phyloP scores from a whole-genome alignment of 2,888 invertebrate genomes.

The Eilema griseolum region DNA sequence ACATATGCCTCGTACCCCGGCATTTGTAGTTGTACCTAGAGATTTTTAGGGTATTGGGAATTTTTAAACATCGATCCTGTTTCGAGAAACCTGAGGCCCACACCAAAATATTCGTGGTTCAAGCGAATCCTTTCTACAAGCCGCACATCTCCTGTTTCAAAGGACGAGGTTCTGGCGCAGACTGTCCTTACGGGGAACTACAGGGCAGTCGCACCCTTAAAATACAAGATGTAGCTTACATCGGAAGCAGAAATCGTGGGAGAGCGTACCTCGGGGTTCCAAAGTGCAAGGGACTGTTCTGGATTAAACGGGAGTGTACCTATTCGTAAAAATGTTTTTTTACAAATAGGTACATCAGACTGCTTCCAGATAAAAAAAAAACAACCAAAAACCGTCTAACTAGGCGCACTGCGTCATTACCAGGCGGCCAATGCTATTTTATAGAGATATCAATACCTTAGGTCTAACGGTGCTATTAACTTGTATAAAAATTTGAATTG shows the following conservation, averaged over 20 bases:
- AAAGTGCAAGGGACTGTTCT: not conserved
- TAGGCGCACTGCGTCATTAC: slow-evolving; percentile 18
- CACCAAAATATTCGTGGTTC: not conserved
- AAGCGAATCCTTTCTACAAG: not conserved
- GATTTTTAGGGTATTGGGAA: not conserved
- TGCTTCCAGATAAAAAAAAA: slow-evolving; percentile 1
- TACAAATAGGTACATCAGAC: not conserved
- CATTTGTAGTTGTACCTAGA: too few species aligned
- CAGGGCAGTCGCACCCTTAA: not conserved
- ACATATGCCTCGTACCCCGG: too few species aligned
- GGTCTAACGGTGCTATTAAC: not conserved
- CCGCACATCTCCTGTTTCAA: not conserved
- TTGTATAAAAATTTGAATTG: not conserved
- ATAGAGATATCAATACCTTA: slow-evolving; percentile 11
- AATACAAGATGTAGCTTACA: too few species aligned
- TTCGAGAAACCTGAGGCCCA: not conserved
- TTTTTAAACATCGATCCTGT: not conserved
- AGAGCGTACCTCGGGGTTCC: not conserved
- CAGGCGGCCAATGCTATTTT: not conserved
- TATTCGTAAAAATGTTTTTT: too few species aligned
- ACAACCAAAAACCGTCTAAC: slow-evolving; percentile 5
- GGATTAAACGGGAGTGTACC: not conserved
- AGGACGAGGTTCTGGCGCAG: not conserved
- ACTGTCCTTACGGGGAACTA: too few species aligned
- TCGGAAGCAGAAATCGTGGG: too few species aligned